phyloP scores from a whole-genome alignment of 1,140 invertebrate species.

The Dendroctonus ponderosae region DNA sequence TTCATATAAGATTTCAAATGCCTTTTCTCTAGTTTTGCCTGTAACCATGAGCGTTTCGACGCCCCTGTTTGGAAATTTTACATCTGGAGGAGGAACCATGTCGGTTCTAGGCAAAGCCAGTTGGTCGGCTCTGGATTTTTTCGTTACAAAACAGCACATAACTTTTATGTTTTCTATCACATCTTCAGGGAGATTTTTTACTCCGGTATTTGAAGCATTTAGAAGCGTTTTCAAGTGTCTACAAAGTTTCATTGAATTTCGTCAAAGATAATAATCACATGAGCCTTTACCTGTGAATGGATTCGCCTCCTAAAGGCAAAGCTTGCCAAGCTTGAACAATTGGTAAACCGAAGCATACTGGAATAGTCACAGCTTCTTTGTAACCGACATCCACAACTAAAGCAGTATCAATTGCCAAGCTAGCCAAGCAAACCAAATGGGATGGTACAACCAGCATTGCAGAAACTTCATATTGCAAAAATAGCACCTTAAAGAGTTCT shows the following conservation, averaged over 20 bases:
- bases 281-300: constrained; percentile 62
- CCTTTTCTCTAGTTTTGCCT: constrained; percentile 72
- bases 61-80: constrained; percentile 73
- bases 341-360: constrained; percentile 79
- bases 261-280: neutral
- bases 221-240: constrained; percentile 54
- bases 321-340: constrained; percentile 77
- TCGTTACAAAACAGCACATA: constrained; percentile 81
- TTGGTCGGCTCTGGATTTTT: constrained; percentile 64
- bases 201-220: constrained; percentile 50
- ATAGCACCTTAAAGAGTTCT: constrained; percentile 64
- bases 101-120: constrained; percentile 54
- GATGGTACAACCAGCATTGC: constrained; percentile 56
- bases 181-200: constrained; percentile 55
- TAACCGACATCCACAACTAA: constrained; percentile 88
- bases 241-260: constrained; percentile 32
- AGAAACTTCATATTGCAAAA: constrained; percentile 86
- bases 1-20: constrained; percentile 82
- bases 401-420: constrained; percentile 73
- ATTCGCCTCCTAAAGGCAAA: constrained; percentile 67
- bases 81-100: constrained; percentile 56
- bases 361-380: constrained; percentile 76
- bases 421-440: constrained; percentile 76
- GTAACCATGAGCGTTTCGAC: constrained; percentile 61
- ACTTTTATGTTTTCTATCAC: constrained; percentile 72